These are phyloP conservation scores for Trichosurus vulpecula DNA, from an alignment of 2,797 vertebrate species.

Conservation along the genomic window DNA sequence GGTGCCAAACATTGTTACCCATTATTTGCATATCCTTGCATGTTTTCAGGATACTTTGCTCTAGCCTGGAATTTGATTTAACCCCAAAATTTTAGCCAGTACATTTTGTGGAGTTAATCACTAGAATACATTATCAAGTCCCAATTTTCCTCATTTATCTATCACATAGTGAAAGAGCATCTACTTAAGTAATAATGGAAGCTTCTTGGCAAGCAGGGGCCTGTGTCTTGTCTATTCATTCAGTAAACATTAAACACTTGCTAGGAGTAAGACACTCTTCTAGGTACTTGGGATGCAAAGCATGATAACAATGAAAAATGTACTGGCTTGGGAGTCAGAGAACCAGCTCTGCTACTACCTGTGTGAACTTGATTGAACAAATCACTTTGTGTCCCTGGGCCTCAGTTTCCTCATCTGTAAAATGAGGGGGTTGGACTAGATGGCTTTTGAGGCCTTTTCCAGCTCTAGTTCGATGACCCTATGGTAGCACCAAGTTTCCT, in stretches of 20 bases:
- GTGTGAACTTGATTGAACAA: neutral
- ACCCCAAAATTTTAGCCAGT: constrained; percentile 39
- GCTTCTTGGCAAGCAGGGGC: neutral
- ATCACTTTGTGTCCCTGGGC: neutral
- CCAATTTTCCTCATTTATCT: constrained; percentile 12
- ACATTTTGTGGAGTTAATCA: constrained; percentile 25
- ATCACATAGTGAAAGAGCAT: constrained; percentile 23
- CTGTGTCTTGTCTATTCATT: neutral
- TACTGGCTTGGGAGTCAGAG: neutral
- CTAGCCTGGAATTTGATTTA: constrained; percentile 46
- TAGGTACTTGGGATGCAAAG: neutral
- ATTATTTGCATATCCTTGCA: constrained; percentile 32
- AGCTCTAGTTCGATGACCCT: neutral
- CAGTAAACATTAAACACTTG: neutral
- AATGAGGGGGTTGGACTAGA: neutral
- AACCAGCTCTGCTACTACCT: neutral
- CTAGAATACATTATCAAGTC: constrained; percentile 42
- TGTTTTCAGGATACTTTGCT: constrained; percentile 48
- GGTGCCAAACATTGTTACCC: neutral
- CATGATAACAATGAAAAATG: neutral
- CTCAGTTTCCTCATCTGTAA: neutral
- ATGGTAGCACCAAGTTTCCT: neutral
- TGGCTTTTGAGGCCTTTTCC: neutral
- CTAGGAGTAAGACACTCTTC: neutral
- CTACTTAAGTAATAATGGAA: constrained; percentile 8